phyloP scores from a whole-genome alignment of 1,140 invertebrate species.

The Dendrolimus kikuchii region DNA sequence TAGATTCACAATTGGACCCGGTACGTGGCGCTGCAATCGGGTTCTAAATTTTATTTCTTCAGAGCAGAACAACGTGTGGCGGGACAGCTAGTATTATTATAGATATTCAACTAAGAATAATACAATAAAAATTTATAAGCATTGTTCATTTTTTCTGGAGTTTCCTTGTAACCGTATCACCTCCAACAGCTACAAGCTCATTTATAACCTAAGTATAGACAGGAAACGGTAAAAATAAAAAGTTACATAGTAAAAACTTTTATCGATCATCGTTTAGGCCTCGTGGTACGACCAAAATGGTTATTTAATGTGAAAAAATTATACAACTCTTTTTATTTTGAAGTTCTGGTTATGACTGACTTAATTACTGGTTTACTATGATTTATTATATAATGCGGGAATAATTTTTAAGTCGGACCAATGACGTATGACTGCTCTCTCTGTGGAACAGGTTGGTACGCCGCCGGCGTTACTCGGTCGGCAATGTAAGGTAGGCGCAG shows the following conservation, averaged over 20 bases:
- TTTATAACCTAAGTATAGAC: slow-evolving; percentile 7
- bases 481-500: neutral
- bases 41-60: too few species aligned
- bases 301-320: slow-evolving; percentile 68
- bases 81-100: too few species aligned
- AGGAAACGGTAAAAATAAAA: slow-evolving; percentile 16
- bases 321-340: slow-evolving; percentile 55
- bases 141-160: too few species aligned
- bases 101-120: too few species aligned
- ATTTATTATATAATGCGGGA: slow-evolving; percentile 66
- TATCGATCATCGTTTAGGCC: slow-evolving; percentile 58
- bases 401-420: slow-evolving; percentile 59
- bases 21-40: too few species aligned
- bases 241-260: slow-evolving; percentile 33
- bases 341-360: slow-evolving; percentile 62
- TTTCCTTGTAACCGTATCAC: too few species aligned
- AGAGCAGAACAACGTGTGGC: too few species aligned
- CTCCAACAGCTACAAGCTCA: slow-evolving; percentile 7
- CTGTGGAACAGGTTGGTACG: slow-evolving; percentile 44
- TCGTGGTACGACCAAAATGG: slow-evolving; percentile 45
- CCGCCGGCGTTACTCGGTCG: slow-evolving; percentile 45
- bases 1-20: too few species aligned
- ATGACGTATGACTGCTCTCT: slow-evolving; percentile 58
- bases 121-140: too few species aligned
- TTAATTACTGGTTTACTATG: slow-evolving; percentile 69